Base-by-base conservation (phyloP, 2,113 vertebrate genomes). In the Phylloscopus trochiloides region DNA sequence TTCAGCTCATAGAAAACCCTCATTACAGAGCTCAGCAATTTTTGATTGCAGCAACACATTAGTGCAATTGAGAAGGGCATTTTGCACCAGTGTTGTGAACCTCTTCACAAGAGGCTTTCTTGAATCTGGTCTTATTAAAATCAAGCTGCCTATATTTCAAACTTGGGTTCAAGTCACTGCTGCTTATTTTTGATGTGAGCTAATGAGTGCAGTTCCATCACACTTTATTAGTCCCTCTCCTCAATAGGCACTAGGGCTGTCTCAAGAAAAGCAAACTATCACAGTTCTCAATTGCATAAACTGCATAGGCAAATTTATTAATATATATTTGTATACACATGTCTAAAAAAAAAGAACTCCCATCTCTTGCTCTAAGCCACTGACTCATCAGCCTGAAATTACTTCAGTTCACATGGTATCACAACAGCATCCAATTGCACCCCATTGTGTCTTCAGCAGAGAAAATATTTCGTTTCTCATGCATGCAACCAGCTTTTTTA, bases 301-400 rank as follows among this genome's bases (percentile, higher is more conserved):
- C 29, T 25, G n/a, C 18, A 61, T 1, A 79, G 45, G 10, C 10
- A 42, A 55, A 55, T 71, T 51, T 57, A 72, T 59, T 45, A 57
- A 74, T 20, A 48, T 6, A 25, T n/a, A 82, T 21, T 65, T 61
- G 21, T 8, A 59, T 18, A 67, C 5, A 47, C 3, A 45, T 4
- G 4, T 14, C 7, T 13, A 34, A 54, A 62, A 70, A 70, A 62
- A 54, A n/a, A 38, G 1, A 88, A 28, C 16, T 40, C 25, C 34
- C 34, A 84, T 79, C 47, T 74, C 51, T 40, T 86, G 32, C 50
- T 63, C 79, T 73, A 78, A 75, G 71, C 5, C 55, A 84, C 51
- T 83, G 58, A 86, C 38, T 93, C 79, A 74, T 47, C 54, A 75
- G 28, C 29, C n/a, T 86, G 63, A 91, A 89, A 83, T 71, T n/a